A percentile compares a stretch with the other conserved stretches of the same genome.
Conservation (phyloP, 2,888 invertebrate genomes). For the Agrotis segetum region DNA sequence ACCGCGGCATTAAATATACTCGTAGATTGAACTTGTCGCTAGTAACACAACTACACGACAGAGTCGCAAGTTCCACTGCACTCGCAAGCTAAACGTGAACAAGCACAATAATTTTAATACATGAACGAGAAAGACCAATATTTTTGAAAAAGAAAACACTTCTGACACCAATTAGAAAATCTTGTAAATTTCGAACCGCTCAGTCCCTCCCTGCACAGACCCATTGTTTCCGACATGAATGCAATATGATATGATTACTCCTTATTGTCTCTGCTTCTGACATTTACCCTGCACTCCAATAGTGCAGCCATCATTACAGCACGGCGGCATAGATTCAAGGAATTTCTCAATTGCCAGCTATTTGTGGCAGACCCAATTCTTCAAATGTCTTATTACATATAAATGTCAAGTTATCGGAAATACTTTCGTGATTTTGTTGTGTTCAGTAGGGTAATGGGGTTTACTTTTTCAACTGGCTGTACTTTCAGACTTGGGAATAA, state of each 20-base stretch:
- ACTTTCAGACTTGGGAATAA: background rate
- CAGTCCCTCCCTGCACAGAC: slow-evolving; percentile 36
- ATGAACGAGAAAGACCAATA: background rate
- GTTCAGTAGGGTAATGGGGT: slow-evolving; percentile 20
- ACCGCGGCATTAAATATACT: too few relatives aligned
- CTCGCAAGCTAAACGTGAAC: too few relatives aligned
- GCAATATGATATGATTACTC: slow-evolving; percentile 65
- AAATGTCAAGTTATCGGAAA: slow-evolving; percentile 50
- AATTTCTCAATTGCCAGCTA: slow-evolving; percentile 54
- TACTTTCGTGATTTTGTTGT: slow-evolving; percentile 17
- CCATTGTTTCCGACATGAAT: slow-evolving; percentile 45
- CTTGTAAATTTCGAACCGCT: background rate
- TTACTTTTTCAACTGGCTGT: background rate
- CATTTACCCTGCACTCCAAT: slow-evolving; percentile 57
- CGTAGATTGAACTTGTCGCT: too few relatives aligned
- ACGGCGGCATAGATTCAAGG: slow-evolving; percentile 49
- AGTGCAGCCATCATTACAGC: slow-evolving; percentile 23
- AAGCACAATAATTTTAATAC: background rate
- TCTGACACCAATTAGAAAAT: background rate
- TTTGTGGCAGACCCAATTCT: slow-evolving; percentile 40
- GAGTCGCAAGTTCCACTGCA: too few relatives aligned
- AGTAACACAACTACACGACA: too few relatives aligned
- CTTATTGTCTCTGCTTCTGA: slow-evolving; percentile 60
- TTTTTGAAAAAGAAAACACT: background rate
- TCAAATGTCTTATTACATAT: slow-evolving; percentile 47